These are phyloP conservation scores for Dreissena rostriformis DNA, from an alignment of 1,140 invertebrate species.

Conservation along the genomic window DNA sequence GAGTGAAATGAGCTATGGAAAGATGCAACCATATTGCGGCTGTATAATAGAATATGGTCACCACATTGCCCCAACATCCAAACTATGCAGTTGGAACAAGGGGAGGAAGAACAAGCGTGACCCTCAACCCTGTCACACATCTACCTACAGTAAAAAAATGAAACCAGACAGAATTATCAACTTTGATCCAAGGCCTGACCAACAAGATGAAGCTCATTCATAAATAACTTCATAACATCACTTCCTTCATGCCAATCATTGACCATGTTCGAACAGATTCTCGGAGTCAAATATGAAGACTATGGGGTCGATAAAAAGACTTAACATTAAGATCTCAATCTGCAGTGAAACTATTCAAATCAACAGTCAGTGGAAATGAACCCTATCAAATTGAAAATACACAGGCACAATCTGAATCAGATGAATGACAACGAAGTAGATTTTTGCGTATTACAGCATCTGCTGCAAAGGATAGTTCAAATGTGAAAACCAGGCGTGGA, in stretches of 20 bases:
- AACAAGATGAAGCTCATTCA: not conserved
- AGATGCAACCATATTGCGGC: not conserved
- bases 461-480: not conserved
- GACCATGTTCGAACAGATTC: not conserved
- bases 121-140: not conserved
- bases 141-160: not conserved
- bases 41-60: not conserved
- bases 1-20: too few species aligned
- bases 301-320: not conserved
- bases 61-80: not conserved
- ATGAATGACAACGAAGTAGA: not conserved
- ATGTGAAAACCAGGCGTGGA: too few species aligned
- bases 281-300: not conserved
- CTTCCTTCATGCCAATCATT: not conserved
- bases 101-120: not conserved
- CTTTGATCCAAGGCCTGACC: not conserved
- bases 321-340: not conserved
- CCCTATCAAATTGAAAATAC: not conserved
- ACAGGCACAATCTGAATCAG: not conserved
- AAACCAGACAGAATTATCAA: not conserved
- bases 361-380: slow-evolving; percentile 1
- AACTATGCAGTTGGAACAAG: not conserved
- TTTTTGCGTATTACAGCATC: not conserved
- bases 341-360: not conserved
- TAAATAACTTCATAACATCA: not conserved